These are phyloP conservation scores for Falcaria lacertinaria DNA, from an alignment of 2,888 invertebrate species.

Conservation along the genomic window DNA sequence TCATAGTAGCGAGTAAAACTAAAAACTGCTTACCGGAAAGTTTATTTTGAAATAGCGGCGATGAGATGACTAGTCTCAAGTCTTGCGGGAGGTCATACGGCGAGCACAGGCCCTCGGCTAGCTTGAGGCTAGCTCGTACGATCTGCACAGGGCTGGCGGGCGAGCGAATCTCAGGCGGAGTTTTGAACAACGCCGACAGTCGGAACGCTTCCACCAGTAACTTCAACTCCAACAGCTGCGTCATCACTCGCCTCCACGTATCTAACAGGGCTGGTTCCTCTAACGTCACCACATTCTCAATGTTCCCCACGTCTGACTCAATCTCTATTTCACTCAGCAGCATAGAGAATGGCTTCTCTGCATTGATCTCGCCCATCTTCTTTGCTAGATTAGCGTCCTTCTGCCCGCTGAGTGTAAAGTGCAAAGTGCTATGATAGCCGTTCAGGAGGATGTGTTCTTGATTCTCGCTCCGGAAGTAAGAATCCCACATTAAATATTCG, in stretches of 20 bases:
- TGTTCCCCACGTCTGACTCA: constrained; percentile 65
- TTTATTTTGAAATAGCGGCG: constrained; percentile 55
- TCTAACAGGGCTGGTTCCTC: constrained; percentile 61
- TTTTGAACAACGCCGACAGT: constrained; percentile 74
- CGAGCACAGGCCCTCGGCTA: constrained; percentile 82
- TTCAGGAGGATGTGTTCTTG: constrained; percentile 47
- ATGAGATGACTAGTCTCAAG: constrained; percentile 79
- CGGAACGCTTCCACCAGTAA: constrained; percentile 81
- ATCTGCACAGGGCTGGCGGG: constrained; percentile 76
- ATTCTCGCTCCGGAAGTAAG: constrained; percentile 54
- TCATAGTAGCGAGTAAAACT: too few species aligned
- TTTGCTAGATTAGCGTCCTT: constrained; percentile 49
- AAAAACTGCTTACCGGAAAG: constrained; percentile 58
- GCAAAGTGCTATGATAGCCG: constrained; percentile 53
- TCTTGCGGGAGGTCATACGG: constrained; percentile 83
- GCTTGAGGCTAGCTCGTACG: constrained; percentile 79
- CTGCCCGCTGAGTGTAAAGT: constrained; percentile 58
- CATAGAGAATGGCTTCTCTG: constrained; percentile 58
- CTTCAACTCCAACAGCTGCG: constrained; percentile 76
- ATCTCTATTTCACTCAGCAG: constrained; percentile 64
- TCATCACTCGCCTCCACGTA: constrained; percentile 70
- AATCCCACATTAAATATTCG: constrained; percentile 71
- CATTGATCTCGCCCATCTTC: constrained; percentile 42
- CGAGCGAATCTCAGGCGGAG: constrained; percentile 60
- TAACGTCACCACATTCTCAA: constrained; percentile 54